Conservation (phyloP, 2,888 invertebrate genomes). For the Erannis defoliaria region DNA sequence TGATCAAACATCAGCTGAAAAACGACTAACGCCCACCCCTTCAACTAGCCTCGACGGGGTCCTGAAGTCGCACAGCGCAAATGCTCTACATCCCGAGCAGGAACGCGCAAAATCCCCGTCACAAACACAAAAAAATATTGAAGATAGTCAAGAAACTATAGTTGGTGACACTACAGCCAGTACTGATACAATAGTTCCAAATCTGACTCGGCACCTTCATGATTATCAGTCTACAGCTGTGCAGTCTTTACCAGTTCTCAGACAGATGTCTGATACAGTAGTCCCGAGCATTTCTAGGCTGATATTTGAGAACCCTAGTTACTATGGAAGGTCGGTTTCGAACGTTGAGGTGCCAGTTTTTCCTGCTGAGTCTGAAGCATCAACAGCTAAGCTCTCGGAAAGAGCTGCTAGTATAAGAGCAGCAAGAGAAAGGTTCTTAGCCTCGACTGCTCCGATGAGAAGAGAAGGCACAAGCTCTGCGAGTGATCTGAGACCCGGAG, state of each 20-base stretch:
- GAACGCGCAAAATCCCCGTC: conserved; percentile 44
- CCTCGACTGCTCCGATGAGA: conserved; percentile 77
- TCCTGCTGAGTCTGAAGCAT: conserved; percentile 55
- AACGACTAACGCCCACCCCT: conserved; percentile 62
- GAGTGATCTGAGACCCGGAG: conserved; percentile 75
- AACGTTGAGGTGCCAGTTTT: conserved; percentile 58
- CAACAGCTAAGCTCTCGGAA: conserved; percentile 73
- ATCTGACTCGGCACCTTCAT: conserved; percentile 55
- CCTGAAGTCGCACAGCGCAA: conserved; percentile 79
- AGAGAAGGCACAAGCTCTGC: conserved; percentile 79
- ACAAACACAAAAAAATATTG: conserved; percentile 50
- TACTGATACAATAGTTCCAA: conserved; percentile 75
- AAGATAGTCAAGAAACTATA: conserved; percentile 72
- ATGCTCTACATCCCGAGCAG: conserved; percentile 74
- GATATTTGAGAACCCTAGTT: conserved; percentile 62
- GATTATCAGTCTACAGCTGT: conserved; percentile 38
- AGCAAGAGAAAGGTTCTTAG: conserved; percentile 91
- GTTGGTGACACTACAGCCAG: conserved; percentile 59
- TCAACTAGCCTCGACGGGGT: conserved; percentile 67
- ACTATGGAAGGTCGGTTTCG: conserved; percentile 71
- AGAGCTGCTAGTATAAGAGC: conserved; percentile 88
- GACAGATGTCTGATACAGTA: conserved; percentile 69
- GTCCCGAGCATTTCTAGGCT: conserved; percentile 69
- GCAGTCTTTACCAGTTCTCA: conserved; percentile 57
- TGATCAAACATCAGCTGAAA: conserved; percentile 68